Base-by-base conservation (phyloP, 2,797 vertebrate genomes). In the Eulemur mongoz region DNA sequence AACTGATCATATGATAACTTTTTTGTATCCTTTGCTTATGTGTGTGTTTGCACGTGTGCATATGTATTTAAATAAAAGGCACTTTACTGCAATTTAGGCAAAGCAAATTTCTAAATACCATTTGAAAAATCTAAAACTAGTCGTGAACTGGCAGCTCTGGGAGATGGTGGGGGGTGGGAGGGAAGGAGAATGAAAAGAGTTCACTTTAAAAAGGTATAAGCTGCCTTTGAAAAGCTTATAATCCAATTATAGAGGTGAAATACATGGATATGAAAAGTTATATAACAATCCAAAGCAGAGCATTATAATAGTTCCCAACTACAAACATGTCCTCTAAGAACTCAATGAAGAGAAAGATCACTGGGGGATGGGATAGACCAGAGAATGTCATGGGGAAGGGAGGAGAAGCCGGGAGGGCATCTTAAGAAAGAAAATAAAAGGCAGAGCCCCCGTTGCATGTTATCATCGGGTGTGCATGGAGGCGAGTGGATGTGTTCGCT, bases 31-130 rank as follows among this genome's bases (percentile, higher is more conserved):
- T 73, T 27, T 15, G 5, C 12, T 6, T 18, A 30, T n/a, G 23
- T 15, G 14, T 35, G 14, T 76, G 8, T 32, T 43, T 38, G 25
- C 7, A 45, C 22, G 17, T 22, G 15, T 6, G 14, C 35, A 14
- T 11, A 25, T n/a, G n/a, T 79, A 48, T 48, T 90, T 73, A 87
- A 96, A 57, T 65, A 89, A 95, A 96, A 89, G 52, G 7, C 3
- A 76, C 38, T 84, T 35, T 48, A 27, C 4, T 88, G 61, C 20
- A 43, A 91, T 70, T 85, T 45, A 89, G 54, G n/a, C 38, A 65
- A 93, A 85, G 54, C 18, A 43, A 57, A 50, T 3, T 54, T 27
- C 30, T 85, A 45, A 95, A 57, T 72, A 93, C 75, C 63, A 76
- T 89, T 84, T 81, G 23, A 45, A 85, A 93, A 73, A 65, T 54